phyloP scores from a whole-genome alignment of 1,140 invertebrate species.

The Bathynomus jamesi region DNA sequence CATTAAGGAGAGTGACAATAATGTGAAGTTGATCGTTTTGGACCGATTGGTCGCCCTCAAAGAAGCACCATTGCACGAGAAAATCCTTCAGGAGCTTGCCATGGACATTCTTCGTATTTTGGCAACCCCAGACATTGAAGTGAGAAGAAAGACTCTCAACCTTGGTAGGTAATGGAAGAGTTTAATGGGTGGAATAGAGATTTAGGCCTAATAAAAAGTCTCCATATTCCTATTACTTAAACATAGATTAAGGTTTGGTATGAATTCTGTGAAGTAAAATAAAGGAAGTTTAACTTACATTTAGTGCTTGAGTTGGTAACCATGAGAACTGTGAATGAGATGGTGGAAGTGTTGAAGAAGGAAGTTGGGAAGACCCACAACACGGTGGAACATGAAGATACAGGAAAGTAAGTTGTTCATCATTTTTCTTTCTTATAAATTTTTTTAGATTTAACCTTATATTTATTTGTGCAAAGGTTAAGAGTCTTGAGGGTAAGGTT shows the following conservation, averaged over 20 bases:
- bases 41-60: constrained; percentile 86
- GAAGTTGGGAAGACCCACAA: constrained; percentile 87
- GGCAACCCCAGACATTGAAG: constrained; percentile 89
- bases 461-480: too few species aligned
- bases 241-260: too few species aligned
- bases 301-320: constrained; percentile 86
- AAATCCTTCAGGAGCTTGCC: constrained; percentile 90
- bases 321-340: constrained; percentile 88
- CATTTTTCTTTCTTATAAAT: too few species aligned
- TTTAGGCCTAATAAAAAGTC: too few species aligned
- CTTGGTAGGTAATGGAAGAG: constrained; percentile 42
- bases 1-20: constrained; percentile 98
- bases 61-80: constrained; percentile 75
- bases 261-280: too few species aligned
- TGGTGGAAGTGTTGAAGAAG: constrained; percentile 89
- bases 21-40: constrained; percentile 97
- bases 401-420: constrained; percentile 71
- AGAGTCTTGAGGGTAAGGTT: too few species aligned
- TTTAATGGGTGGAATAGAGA: neutral
- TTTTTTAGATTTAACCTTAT: neutral
- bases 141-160: constrained; percentile 52
- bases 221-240: too few species aligned
- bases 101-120: constrained; percentile 97
- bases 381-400: constrained; percentile 83
- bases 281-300: constrained; percentile 25